phyloP scores from a whole-genome alignment of 2,888 invertebrate species.

The Sarcophaga caerulescens region DNA sequence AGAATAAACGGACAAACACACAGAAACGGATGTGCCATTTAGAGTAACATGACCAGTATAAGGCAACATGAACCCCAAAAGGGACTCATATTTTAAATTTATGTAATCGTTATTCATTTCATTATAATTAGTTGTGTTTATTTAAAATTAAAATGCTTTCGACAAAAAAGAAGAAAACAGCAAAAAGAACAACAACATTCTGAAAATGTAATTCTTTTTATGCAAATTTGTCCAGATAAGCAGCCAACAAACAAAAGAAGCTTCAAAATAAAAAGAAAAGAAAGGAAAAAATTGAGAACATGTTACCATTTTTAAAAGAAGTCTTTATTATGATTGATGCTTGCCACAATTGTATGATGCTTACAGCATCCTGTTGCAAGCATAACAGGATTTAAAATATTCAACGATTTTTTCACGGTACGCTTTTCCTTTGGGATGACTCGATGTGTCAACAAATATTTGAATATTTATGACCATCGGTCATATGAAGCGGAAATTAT shows the following conservation, averaged over 20 bases:
- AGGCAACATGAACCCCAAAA: constrained; percentile 68
- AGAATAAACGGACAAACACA: constrained; percentile 37
- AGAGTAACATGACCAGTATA: constrained; percentile 60
- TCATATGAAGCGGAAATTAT: constrained; percentile 79
- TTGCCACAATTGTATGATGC: constrained; percentile 22
- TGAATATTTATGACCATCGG: constrained; percentile 80
- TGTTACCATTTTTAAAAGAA: constrained; percentile 23
- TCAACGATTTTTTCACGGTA: background rate
- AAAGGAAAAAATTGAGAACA: background rate
- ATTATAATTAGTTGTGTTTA: constrained; percentile 59
- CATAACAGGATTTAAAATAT: constrained; percentile 47
- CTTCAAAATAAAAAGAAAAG: background rate
- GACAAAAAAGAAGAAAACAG: constrained; percentile 14
- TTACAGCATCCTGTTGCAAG: constrained; percentile 62
- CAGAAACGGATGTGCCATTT: constrained; percentile 28
- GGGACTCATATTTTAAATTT: constrained; percentile 74
- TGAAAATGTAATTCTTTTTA: constrained; percentile 38
- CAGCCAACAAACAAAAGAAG: background rate
- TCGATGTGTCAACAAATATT: constrained; percentile 66
- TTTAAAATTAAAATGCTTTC: constrained; percentile 36
- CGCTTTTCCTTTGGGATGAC: constrained; percentile 38
- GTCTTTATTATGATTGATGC: constrained; percentile 56
- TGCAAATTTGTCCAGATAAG: constrained; percentile 59
- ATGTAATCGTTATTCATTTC: constrained; percentile 70
- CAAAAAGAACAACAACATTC: too few species aligned